Evolutionary conservation across 2,113 vertebrate genomes (phyloP).

Genomic region (Danionella cerebrum): DNA sequence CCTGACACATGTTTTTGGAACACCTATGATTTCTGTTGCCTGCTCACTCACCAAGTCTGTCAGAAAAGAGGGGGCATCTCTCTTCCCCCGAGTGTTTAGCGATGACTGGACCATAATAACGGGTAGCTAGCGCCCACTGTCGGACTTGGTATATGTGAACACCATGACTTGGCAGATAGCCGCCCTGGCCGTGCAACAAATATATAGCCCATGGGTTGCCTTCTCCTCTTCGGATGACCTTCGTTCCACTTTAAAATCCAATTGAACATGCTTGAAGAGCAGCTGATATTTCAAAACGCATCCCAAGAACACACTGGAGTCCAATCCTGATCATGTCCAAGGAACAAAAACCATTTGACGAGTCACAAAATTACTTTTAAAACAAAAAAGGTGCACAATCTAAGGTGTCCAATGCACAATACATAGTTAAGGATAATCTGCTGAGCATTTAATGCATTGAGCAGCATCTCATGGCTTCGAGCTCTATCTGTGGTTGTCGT

Average conservation of each 20-base stretch:
- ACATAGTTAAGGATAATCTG: background rate
- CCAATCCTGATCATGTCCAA: background rate
- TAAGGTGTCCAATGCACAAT: background rate
- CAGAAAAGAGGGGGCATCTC: conserved; percentile 45
- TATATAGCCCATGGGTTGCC: conserved; percentile 30
- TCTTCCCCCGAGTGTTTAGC: conserved; percentile 41
- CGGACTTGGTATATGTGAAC: conserved; percentile 50
- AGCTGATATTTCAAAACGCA: background rate
- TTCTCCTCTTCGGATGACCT: conserved; percentile 17
- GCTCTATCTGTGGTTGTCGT: conserved; percentile 51
- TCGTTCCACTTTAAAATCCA: conserved; percentile 12
- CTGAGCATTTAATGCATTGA: background rate
- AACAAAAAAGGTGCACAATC: too few species aligned
- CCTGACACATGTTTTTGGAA: conserved; percentile 72
- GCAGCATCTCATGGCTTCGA: conserved; percentile 38
- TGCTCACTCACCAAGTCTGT: conserved; percentile 35
- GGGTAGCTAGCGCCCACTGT: conserved; percentile 61
- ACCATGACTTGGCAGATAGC: background rate
- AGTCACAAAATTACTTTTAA: background rate
- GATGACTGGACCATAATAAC: conserved; percentile 47
- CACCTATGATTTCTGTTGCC: conserved; percentile 62
- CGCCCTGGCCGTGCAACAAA: conserved; percentile 12
- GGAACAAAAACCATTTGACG: too few species aligned
- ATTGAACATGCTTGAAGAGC: background rate
- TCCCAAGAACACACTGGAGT: background rate